Evolutionary conservation across 2,888 invertebrate species (phyloP).

Genomic region (Apotomis turbidana): DNA sequence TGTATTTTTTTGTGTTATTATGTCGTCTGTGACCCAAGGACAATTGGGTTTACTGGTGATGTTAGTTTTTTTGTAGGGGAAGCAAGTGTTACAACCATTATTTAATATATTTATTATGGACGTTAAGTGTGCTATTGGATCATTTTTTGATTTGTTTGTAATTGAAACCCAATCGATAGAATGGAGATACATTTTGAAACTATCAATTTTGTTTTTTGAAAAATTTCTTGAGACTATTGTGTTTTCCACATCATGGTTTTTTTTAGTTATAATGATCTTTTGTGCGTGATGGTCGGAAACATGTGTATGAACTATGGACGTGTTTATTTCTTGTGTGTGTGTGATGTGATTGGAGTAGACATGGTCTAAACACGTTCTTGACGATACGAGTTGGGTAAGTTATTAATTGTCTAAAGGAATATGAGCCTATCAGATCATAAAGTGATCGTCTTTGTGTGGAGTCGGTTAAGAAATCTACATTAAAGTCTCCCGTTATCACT

Average conservation of each 20-base stretch:
- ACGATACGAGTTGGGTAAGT: background rate
- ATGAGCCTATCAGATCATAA: background rate
- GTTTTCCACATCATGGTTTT: background rate
- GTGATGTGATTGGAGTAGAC: background rate
- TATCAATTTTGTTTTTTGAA: background rate
- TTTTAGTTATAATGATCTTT: background rate
- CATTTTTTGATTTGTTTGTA: background rate
- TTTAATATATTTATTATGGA: constrained; percentile 4
- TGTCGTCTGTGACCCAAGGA: background rate
- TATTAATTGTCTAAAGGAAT: background rate
- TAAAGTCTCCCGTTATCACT: background rate
- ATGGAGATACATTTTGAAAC: background rate
- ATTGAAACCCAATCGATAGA: background rate
- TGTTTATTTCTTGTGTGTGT: background rate
- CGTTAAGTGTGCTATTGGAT: background rate
- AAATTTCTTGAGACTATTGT: background rate
- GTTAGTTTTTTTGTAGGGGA: background rate
- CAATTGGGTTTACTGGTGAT: background rate
- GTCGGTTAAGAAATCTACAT: background rate
- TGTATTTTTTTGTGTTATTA: background rate
- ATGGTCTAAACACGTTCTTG: background rate
- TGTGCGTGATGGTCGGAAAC: background rate
- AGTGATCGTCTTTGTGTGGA: background rate
- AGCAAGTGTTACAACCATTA: background rate
- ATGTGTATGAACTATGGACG: background rate